Evolutionary conservation across 2,113 vertebrate genomes (phyloP), one percentile per base, ranked within the genome.

Genomic region (Coturnix japonica): DNA sequence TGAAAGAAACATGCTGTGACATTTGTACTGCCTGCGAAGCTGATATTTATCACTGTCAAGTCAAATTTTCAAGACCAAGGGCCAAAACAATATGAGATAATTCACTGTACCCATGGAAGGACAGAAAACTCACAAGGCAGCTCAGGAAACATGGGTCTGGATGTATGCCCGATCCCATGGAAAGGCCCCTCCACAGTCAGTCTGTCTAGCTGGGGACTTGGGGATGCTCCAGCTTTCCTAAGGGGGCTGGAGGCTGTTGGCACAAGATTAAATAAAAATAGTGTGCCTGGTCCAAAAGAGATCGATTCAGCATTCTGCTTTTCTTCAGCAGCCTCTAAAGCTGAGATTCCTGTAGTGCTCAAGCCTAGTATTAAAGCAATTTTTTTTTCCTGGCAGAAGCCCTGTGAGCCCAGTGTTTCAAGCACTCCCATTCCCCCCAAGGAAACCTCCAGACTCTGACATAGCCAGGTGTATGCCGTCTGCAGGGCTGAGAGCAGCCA

Each of bases 41-140:
- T 18, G 57, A 76, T 83, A 90, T 60, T 73, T 85, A 78, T 85
- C 90, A 92, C 28, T 12, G n/a, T 11, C 26, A 25, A 56, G 78
- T 73, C 6, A 3, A 76, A 33, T 61, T 41, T 85, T 60, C n/a
- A 41, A 85, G 51, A 72, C 65, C 59, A 70, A 28, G 35, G 35
- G 30, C 31, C 64, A 81, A 87, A 93, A 47, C 86, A 88, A 85
- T 81, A 90, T 73, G 85, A 94, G 80, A 78, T 72, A 94, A 90
- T 79, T 85, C 79, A 95, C 8, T 49, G 6, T 63, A 86, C 18
- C 8, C 57, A 46, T 56, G 57, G 46, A 81, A 28, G 46, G 39
- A 41, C 37, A 91, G 81, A 74, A 87, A 39, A 9, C 35, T 85
- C n/a, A 35, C 5, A 6, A 46, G 30, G 21, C 16, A 21, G 44